phyloP scores from a whole-genome alignment of 2,888 invertebrate genomes.

The Hypomecis punctinalis region DNA sequence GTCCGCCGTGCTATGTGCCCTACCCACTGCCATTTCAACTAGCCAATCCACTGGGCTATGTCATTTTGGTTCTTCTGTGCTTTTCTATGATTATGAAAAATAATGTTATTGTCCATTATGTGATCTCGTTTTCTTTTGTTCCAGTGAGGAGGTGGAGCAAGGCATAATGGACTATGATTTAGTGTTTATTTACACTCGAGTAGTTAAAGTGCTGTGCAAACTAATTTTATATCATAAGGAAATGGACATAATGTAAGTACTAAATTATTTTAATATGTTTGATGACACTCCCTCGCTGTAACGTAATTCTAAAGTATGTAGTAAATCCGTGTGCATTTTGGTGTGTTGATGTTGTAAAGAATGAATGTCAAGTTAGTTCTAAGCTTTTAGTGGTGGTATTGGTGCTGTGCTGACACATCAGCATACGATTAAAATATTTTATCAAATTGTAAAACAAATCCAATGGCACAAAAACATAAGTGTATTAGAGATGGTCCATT shows the following conservation, averaged over 20 bases:
- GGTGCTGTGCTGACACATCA: background rate
- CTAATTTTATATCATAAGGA: slow-evolving; percentile 72
- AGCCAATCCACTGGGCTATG: no score
- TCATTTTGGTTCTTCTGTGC: no score
- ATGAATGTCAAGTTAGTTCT: slow-evolving; percentile 62
- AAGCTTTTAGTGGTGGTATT: slow-evolving; percentile 65
- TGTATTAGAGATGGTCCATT: no score
- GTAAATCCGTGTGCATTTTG: slow-evolving; percentile 63
- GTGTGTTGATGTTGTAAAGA: slow-evolving; percentile 66
- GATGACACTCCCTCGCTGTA: slow-evolving; percentile 77
- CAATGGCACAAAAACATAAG: no score
- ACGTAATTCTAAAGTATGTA: slow-evolving; percentile 68
- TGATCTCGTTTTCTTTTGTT: slow-evolving; percentile 47
- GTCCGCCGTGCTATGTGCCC: no score
- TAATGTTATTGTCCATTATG: background rate
- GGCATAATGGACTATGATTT: slow-evolving; percentile 38
- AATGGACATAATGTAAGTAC: slow-evolving; percentile 75
- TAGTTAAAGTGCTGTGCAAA: slow-evolving; percentile 74
- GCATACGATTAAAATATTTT: background rate
- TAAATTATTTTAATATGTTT: slow-evolving; percentile 83
- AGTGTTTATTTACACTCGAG: slow-evolving; percentile 58
- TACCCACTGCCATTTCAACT: no score
- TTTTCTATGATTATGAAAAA: no score
- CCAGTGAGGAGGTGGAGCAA: slow-evolving; percentile 59
- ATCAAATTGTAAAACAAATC: no score